Evolutionary conservation across 2,888 invertebrate species (phyloP).

Genomic region (Embidobia sp.): DNA sequence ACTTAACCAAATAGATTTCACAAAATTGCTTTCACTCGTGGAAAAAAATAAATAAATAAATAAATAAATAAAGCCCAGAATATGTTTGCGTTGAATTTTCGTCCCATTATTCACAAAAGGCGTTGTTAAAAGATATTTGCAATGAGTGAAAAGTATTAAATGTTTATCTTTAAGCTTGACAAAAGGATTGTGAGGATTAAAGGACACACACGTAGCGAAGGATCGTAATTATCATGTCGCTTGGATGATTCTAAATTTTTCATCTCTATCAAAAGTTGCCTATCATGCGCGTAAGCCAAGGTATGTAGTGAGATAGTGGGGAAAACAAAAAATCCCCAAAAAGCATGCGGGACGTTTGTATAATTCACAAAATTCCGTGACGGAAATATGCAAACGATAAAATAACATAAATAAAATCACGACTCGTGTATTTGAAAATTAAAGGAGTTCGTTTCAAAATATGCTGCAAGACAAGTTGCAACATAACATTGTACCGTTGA

Average conservation of each 20-base stretch:
- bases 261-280: constrained; percentile 70
- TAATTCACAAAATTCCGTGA: constrained; percentile 55
- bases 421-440: constrained; percentile 51
- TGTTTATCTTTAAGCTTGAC: constrained; percentile 51
- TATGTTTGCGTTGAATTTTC: constrained; percentile 32
- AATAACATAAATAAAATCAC: constrained; percentile 59
- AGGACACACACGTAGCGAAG: constrained; percentile 55
- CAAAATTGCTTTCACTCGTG: neutral
- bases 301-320: constrained; percentile 77
- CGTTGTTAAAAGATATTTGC: constrained; percentile 54
- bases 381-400: constrained; percentile 30
- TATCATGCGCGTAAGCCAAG: constrained; percentile 80
- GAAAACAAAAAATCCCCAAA: constrained; percentile 74
- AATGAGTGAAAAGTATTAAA: constrained; percentile 56
- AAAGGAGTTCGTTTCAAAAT: constrained; percentile 54
- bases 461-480: too few species aligned
- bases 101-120: constrained; percentile 61
- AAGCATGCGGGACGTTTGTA: constrained; percentile 78
- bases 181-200: constrained; percentile 49
- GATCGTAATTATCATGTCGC: constrained; percentile 47
- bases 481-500: neutral
- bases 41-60: neutral
- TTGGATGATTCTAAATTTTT: constrained; percentile 57
- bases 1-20: neutral
- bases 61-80: constrained; percentile 12